These are phyloP conservation scores for Hoplodrina blanda DNA, from an alignment of 2,888 invertebrate genomes.

Conservation along the genomic window DNA sequence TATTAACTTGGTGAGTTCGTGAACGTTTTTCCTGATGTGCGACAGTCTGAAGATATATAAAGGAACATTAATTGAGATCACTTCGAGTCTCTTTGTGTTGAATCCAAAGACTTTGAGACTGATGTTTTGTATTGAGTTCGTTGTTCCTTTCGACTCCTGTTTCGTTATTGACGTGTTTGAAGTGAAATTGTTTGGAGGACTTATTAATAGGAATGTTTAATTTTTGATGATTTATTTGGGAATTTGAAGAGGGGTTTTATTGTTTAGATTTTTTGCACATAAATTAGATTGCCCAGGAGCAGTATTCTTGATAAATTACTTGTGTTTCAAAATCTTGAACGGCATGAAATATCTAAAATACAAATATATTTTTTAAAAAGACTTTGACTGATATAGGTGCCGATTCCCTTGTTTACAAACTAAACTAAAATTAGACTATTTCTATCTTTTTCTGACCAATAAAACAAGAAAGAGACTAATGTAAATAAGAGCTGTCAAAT, in stretches of 20 bases:
- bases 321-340: no score
- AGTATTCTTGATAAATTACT: no score
- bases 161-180: conserved; percentile 21
- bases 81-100: conserved; percentile 30
- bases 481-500: no score
- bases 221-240: neutral
- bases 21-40: conserved; percentile 35
- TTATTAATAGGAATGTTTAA: conserved; percentile 7
- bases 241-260: neutral
- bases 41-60: conserved; percentile 15
- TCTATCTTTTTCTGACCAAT: no score
- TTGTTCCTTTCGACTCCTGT: conserved; percentile 11
- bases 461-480: no score
- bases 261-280: no score
- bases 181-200: conserved; percentile 19
- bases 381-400: no score
- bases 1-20: conserved; percentile 45
- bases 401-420: no score
- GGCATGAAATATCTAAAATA: no score
- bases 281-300: no score
- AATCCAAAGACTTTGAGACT: conserved; percentile 44
- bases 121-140: conserved; percentile 26
- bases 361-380: no score
- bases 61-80: conserved; percentile 37
- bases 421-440: no score